Conservation (phyloP, 2,888 invertebrate species). For the Smittia sp. region DNA sequence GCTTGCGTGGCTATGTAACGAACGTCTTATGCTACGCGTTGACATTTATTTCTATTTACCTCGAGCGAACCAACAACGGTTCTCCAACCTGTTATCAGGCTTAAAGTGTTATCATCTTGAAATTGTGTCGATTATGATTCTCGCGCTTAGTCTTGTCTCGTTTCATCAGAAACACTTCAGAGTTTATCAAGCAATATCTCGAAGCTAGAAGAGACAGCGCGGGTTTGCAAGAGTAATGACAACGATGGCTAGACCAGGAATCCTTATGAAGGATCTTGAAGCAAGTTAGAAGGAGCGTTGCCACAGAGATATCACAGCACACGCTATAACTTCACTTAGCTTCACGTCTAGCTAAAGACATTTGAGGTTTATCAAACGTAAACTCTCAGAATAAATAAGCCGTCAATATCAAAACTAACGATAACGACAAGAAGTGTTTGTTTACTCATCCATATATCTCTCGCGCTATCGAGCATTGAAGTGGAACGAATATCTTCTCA, state of each 20-base stretch:
- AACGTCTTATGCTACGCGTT: not conserved
- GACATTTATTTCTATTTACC: no score
- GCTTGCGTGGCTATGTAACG: not conserved
- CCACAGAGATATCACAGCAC: no score
- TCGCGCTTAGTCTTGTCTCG: not conserved
- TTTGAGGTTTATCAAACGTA: no score
- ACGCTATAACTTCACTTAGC: no score
- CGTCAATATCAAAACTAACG: not conserved
- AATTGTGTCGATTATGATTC: slow-evolving; percentile 23
- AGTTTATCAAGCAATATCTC: no score
- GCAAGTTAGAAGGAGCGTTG: no score
- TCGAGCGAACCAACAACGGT: not conserved
- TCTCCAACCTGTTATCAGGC: slow-evolving; percentile 16
- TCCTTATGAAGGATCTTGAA: no score
- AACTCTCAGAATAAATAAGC: not conserved
- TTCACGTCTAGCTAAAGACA: not conserved
- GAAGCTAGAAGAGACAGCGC: no score
- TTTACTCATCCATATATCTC: not conserved
- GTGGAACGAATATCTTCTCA: not conserved
- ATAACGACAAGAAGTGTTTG: not conserved
- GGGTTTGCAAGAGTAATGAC: no score
- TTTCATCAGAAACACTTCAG: not conserved
- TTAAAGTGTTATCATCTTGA: slow-evolving; percentile 9
- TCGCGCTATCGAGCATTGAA: not conserved
- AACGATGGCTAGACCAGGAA: no score